These are phyloP conservation scores for Taphrorychus bicolor DNA, from an alignment of 2,888 invertebrate species.

Conservation along the genomic window DNA sequence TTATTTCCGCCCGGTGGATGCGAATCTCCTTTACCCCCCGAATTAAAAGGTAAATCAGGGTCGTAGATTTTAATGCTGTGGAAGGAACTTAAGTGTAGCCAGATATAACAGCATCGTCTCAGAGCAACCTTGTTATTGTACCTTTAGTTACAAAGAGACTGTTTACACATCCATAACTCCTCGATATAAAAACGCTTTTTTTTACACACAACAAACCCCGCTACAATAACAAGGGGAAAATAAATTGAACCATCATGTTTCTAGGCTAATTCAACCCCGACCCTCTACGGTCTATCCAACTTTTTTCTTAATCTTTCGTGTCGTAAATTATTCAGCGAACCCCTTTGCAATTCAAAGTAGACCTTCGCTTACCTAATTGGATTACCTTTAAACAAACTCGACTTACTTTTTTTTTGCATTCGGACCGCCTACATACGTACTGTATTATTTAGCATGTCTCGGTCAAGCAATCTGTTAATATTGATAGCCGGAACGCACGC, in stretches of 20 bases:
- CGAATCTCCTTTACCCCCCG: constrained; percentile 2
- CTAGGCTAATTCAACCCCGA: background rate
- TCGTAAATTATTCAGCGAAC: background rate
- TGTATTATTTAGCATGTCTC: background rate
- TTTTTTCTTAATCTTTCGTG: background rate
- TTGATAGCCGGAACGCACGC: background rate
- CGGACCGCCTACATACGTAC: too few species aligned
- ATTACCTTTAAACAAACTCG: background rate
- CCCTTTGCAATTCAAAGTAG: background rate
- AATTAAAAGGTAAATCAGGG: constrained; percentile 23
- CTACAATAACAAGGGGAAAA: background rate
- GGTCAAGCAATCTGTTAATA: background rate
- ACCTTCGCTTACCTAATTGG: background rate
- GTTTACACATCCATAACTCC: background rate
- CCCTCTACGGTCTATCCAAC: background rate
- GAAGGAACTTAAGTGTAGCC: too few species aligned
- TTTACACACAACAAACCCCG: background rate
- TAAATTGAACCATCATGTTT: background rate
- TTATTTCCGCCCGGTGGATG: constrained; percentile 23
- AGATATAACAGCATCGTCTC: too few species aligned
- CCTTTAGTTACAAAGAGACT: too few species aligned
- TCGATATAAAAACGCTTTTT: background rate
- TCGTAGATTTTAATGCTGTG: constrained; percentile 22
- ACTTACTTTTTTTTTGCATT: too few species aligned
- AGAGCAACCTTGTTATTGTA: too few species aligned